Base-by-base conservation (phyloP, 2,888 invertebrate genomes). In the Machimus atricapillus region DNA sequence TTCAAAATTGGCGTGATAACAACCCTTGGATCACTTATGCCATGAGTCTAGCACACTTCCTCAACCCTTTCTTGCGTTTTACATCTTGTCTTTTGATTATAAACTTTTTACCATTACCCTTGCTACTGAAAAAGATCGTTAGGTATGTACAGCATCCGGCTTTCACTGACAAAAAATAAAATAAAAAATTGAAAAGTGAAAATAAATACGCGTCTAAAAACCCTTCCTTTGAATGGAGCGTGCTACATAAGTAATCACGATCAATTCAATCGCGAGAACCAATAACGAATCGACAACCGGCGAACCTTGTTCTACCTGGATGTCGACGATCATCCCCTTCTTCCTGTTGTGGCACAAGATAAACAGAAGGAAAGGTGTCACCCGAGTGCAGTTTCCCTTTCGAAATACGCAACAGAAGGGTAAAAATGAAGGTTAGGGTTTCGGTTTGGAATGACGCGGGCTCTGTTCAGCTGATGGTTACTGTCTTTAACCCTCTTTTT, bases 21-120 rank as follows among this genome's bases (percentile, higher is more conserved):
- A 23, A 40, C 23, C 66, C 66, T 12, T 19, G 12, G 66, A 23
- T 81, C 19, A 46, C 23, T 73, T 83, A n/a, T 73, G 87, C 77
- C 87, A 85, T 86, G 83, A 87, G 87, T 77, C 81, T 77, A 87
- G 78, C 87, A 87, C 87, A 83, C 87, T 87, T 87, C 78, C 85
- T 82, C 56, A 87, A 87, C 87, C 86, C 87, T 86, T 87, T 86
- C 82, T 37, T 83, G 34, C 19, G 66, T 58, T 83, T 73, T 83
- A 66, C 40, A 34, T 66, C 52, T 83, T 66, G 37, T 40, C 73
- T 31, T 34, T 40, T 34, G 27, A 31, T 52, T 37, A 81, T 23
- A 56, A 4, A 46, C 14, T 46, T 43, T 46, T 79, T 46, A 43
- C 12, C n/a, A 31, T 56, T 3, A 19, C 43, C 79, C 40, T 46